These are phyloP conservation scores for Drosophila mettleri DNA, from an alignment of 2,888 invertebrate genomes.

Conservation along the genomic window DNA sequence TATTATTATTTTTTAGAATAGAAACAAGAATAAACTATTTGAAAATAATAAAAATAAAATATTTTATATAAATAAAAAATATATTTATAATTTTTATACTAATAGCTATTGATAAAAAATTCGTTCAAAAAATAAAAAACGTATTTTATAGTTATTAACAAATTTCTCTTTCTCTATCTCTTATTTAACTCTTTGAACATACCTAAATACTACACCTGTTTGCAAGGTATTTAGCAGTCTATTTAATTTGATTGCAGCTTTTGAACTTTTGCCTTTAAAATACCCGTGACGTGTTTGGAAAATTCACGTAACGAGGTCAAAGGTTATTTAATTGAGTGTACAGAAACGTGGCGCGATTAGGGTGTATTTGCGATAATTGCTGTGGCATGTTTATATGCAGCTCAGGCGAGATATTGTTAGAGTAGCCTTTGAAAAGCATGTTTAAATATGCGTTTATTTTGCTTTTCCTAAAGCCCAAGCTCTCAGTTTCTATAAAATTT, in stretches of 20 bases:
- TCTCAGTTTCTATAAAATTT: slow-evolving; percentile 25
- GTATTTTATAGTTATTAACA: too few species aligned
- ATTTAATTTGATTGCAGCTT: background rate
- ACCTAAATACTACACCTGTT: too few species aligned
- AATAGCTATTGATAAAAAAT: too few species aligned
- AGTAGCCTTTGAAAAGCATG: slow-evolving; percentile 22
- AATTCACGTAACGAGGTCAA: slow-evolving; percentile 27
- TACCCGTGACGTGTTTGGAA: slow-evolving; percentile 1
- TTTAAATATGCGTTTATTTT: background rate
- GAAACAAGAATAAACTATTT: too few species aligned
- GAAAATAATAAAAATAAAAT: too few species aligned
- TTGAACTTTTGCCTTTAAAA: background rate
- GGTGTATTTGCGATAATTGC: slow-evolving; percentile 18
- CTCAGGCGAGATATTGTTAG: background rate
- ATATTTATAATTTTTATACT: background rate
- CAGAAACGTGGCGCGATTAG: slow-evolving; percentile 8
- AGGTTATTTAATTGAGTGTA: slow-evolving; percentile 19
- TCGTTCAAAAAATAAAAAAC: too few species aligned
- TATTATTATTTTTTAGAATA: too few species aligned
- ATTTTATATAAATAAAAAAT: background rate
- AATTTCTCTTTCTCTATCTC: too few species aligned
- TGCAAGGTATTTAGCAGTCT: background rate
- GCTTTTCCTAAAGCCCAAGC: too few species aligned
- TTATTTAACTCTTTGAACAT: too few species aligned
- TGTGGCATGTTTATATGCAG: background rate